A percentile compares a stretch with the other conserved stretches of the same genome.
Conservation (phyloP, 1,140 invertebrate species). For the Chelonus insularis region DNA sequence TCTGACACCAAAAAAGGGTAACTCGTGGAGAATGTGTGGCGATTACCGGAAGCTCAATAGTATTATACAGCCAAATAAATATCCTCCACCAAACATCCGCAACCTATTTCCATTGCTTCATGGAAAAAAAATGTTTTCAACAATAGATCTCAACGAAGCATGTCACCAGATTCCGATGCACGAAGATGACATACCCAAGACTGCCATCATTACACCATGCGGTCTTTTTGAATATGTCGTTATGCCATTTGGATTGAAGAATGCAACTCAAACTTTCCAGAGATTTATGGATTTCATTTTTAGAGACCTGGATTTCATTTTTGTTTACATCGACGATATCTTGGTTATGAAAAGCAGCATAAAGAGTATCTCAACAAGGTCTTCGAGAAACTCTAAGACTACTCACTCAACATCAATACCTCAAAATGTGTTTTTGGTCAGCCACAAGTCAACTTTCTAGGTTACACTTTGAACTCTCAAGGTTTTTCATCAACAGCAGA, state of each 20-base stretch:
- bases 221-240: slow-evolving; percentile 33
- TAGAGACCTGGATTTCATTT: too few relatives aligned
- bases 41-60: slow-evolving; percentile 32
- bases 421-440: not conserved
- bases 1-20: too few relatives aligned
- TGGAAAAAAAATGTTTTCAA: slow-evolving; percentile 41
- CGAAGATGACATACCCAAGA: slow-evolving; percentile 39
- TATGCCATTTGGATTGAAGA: slow-evolving; percentile 48
- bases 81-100: slow-evolving; percentile 37
- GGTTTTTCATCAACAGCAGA: slow-evolving; percentile 40
- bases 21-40: too few relatives aligned
- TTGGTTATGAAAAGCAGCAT: too few relatives aligned
- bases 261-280: slow-evolving; percentile 35
- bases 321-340: too few relatives aligned
- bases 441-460: not conserved
- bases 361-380: not conserved
- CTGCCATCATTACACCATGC: slow-evolving; percentile 40
- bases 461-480: slow-evolving; percentile 27
- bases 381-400: not conserved
- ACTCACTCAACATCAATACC: not conserved
- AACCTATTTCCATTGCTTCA: slow-evolving; percentile 43
- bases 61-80: slow-evolving; percentile 39
- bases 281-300: slow-evolving; percentile 27
- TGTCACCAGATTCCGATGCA: slow-evolving; percentile 54
- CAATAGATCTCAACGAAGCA: slow-evolving; percentile 50